These are phyloP conservation scores for Gila orcuttii DNA, from an alignment of 2,113 vertebrate species.

Conservation along the genomic window DNA sequence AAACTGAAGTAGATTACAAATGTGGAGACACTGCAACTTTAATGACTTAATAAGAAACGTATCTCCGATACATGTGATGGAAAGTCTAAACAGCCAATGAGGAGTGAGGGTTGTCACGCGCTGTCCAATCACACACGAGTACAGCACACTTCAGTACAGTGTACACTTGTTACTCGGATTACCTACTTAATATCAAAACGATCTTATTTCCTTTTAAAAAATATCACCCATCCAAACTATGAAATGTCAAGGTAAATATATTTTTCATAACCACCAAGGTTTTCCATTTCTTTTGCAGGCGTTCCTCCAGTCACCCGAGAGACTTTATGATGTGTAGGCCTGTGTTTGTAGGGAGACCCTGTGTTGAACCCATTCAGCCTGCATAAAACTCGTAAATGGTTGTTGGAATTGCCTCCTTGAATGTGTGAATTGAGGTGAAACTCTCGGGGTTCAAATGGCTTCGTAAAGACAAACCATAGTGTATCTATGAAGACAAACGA, in stretches of 20 bases:
- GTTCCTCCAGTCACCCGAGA: neutral
- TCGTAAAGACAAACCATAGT: neutral
- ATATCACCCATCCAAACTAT: neutral
- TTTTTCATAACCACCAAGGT: conserved; percentile 4
- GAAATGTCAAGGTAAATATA: conserved; percentile 18
- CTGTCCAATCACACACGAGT: neutral
- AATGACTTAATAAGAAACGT: neutral
- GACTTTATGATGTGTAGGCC: neutral
- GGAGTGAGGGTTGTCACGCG: neutral
- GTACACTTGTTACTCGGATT: neutral
- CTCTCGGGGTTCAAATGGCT: neutral
- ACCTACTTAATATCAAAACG: neutral
- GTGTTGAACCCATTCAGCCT: conserved; percentile 1
- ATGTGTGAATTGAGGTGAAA: conserved; percentile 7
- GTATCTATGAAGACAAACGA: neutral
- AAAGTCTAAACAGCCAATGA: neutral
- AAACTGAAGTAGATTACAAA: neutral
- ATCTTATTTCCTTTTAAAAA: neutral
- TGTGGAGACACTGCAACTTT: neutral
- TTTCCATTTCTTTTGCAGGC: neutral
- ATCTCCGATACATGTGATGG: neutral
- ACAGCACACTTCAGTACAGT: neutral
- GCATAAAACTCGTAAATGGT: neutral
- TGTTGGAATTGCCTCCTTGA: neutral
- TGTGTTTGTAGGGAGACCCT: neutral